Evolutionary conservation across 2,113 vertebrate genomes (phyloP).

Genomic region (Microtus montanus): DNA sequence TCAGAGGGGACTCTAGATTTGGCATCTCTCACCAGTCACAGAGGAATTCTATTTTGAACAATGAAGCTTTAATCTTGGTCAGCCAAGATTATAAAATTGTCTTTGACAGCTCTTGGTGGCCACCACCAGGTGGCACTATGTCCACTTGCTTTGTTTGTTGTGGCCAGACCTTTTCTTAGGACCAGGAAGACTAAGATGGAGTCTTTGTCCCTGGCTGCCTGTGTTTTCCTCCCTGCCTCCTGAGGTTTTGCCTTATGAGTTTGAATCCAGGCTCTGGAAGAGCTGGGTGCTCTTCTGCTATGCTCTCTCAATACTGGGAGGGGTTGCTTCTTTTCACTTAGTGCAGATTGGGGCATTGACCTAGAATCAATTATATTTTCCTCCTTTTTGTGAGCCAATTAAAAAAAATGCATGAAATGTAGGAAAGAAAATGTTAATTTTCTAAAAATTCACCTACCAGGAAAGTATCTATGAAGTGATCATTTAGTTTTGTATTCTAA

Average conservation of each 20-base stretch:
- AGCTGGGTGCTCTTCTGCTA: not conserved
- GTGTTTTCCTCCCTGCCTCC: not conserved
- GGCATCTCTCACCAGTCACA: not conserved
- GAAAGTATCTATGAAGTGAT: conserved; percentile 16
- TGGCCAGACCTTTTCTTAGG: not conserved
- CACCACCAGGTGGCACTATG: conserved; percentile 64
- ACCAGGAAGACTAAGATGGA: not conserved
- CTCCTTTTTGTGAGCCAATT: conserved; percentile 3
- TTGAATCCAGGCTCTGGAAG: not conserved
- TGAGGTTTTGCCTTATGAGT: not conserved
- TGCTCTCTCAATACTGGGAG: not conserved
- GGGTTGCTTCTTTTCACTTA: not conserved
- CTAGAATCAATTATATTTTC: not conserved
- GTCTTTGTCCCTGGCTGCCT: not conserved
- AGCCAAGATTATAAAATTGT: not conserved
- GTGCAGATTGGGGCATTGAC: not conserved
- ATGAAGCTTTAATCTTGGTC: not conserved
- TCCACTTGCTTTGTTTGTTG: not conserved
- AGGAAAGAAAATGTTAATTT: conserved; percentile 33
- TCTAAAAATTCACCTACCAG: not conserved
- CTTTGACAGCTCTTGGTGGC: not conserved
- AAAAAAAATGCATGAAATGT: not conserved
- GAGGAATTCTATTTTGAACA: not conserved
- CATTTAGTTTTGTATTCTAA: conserved; percentile 23
- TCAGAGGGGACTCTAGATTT: not conserved